phyloP scores from a whole-genome alignment of 2,113 vertebrate genomes.

The Actinemys pallida region DNA sequence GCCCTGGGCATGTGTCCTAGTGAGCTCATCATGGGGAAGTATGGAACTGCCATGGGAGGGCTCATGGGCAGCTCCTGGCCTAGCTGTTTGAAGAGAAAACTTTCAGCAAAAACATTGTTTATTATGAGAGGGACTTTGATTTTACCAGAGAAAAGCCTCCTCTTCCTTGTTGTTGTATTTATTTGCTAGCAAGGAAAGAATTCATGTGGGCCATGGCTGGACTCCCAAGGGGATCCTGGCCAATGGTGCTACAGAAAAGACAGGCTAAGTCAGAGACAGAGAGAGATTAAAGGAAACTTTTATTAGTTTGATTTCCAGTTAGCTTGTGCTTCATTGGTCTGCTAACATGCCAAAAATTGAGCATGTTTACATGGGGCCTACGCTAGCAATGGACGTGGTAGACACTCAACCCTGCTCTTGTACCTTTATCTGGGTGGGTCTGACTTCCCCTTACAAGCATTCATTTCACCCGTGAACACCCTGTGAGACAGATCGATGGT shows the following conservation, averaged over 20 bases:
- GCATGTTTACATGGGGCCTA: background rate
- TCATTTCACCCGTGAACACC: rapidly evolving
- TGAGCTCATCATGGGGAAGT: constrained; percentile 13
- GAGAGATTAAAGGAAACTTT: rapidly evolving
- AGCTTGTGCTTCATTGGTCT: background rate
- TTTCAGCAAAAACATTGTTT: constrained; percentile 17
- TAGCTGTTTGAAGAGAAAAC: background rate
- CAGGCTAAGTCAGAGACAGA: background rate
- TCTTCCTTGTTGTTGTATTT: background rate
- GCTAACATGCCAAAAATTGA: rapidly evolving
- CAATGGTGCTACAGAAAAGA: background rate
- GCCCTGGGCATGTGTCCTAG: background rate
- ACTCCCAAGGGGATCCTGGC: background rate
- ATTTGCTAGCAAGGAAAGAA: constrained; percentile 40
- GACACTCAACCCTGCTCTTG: background rate
- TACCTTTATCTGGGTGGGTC: background rate
- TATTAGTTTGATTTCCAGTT: background rate
- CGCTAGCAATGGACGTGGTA: background rate
- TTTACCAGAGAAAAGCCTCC: background rate
- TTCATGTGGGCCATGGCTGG: background rate
- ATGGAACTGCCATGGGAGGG: background rate
- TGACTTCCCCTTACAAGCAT: background rate
- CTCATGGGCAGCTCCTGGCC: background rate
- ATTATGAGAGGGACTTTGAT: background rate
- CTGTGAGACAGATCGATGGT: rapidly evolving